These are phyloP conservation scores for Condylostylus longicornis DNA, from an alignment of 1,140 invertebrate genomes.

Conservation along the genomic window DNA sequence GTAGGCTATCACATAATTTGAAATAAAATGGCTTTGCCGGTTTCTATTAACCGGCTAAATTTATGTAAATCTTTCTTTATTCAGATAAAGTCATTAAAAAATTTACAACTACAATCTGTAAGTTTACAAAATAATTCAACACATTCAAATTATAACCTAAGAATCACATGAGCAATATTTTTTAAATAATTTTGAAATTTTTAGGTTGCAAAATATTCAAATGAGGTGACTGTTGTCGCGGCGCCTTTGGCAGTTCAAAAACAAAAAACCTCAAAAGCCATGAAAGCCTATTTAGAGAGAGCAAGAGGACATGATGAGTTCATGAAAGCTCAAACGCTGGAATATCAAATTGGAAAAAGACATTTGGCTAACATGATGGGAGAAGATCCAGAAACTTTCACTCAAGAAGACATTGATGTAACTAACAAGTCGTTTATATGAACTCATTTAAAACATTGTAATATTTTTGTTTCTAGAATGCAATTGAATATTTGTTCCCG, in stretches of 20 bases:
- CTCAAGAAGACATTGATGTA: conserved; percentile 77
- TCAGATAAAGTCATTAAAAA: no score
- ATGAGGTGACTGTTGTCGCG: conserved; percentile 24
- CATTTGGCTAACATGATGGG: conserved; percentile 99
- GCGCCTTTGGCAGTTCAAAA: conserved; percentile 31
- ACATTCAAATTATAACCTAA: no score
- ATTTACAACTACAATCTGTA: no score
- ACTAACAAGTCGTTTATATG: conserved; percentile 16
- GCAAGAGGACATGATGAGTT: conserved; percentile 69
- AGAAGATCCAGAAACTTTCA: conserved; percentile 70
- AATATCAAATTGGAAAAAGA: conserved; percentile 81
- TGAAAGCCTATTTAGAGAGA: conserved; percentile 72
- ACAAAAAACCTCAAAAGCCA: conserved; percentile 64
- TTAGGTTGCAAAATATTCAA: no score
- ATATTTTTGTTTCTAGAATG: conserved; percentile 42
- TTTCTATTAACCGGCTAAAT: no score
- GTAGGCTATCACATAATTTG: no score
- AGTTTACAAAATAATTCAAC: no score
- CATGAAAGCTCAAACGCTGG: conserved; percentile 61
- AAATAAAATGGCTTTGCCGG: no score
- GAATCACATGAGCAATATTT: no score
- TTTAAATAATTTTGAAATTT: no score
- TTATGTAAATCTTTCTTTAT: no score
- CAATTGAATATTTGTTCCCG: conserved; percentile 84
- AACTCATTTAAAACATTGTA: conserved; percentile 3